Evolutionary conservation across 2,113 vertebrate genomes (phyloP).

Genomic region (Pedetes capensis): DNA sequence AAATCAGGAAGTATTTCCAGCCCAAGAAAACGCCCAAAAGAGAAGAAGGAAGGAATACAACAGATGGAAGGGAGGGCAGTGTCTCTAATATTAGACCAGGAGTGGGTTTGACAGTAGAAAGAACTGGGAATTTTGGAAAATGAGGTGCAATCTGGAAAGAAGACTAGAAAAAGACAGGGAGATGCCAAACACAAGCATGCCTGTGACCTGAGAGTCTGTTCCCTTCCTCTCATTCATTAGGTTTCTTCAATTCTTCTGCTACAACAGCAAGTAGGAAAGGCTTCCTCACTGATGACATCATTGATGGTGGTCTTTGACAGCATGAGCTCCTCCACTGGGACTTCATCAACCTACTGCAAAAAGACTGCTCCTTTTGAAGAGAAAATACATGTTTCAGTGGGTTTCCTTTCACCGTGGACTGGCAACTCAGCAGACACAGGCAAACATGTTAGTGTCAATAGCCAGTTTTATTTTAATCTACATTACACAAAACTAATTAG

Average conservation of each 20-base stretch:
- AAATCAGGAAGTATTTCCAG: background rate
- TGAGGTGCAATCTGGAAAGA: background rate
- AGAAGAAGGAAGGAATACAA: background rate
- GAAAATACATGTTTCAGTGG: background rate
- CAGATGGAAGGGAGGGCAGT: background rate
- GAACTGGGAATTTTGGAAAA: background rate
- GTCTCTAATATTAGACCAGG: background rate
- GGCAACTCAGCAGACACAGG: background rate
- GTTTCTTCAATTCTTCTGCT: background rate
- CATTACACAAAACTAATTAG: background rate
- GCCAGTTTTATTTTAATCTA: conserved; percentile 8
- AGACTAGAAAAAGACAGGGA: background rate
- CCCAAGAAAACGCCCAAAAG: background rate
- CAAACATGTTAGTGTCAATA: background rate
- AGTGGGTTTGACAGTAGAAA: background rate
- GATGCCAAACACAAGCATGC: background rate
- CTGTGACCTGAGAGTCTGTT: background rate
- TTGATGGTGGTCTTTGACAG: accelerated
- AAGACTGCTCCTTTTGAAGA: background rate
- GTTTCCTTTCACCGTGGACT: background rate
- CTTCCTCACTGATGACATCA: background rate
- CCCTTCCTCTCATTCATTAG: background rate
- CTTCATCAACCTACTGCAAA: background rate
- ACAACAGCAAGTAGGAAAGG: background rate
- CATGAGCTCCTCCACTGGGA: background rate